Conservation (phyloP, 2,888 invertebrate genomes). For the Cotesia congregata region DNA sequence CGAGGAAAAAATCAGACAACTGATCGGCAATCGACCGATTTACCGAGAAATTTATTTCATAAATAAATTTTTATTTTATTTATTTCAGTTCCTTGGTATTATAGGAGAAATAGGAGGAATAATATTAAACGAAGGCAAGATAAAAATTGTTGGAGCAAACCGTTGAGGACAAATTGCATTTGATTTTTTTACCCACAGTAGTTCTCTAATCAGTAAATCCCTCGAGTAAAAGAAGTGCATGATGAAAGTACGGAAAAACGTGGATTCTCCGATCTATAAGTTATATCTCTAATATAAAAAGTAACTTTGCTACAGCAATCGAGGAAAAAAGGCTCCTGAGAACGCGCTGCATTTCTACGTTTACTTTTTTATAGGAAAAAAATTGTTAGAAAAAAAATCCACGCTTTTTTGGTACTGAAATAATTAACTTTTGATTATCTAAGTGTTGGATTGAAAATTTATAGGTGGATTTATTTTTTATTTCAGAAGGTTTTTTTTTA, state of each 20-base stretch:
- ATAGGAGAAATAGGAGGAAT: not conserved
- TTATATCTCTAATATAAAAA: slow-evolving; percentile 13
- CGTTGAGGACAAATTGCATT: slow-evolving; percentile 44
- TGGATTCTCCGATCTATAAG: not conserved
- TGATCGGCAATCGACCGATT: too few species aligned
- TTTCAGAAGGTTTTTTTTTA: too few species aligned
- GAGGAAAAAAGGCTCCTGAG: not conserved
- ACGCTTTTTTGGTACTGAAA: too few species aligned
- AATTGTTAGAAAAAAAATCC: too few species aligned
- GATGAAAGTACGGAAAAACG: slow-evolving; percentile 14
- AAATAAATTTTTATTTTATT: not conserved
- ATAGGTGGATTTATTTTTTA: too few species aligned
- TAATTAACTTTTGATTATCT: too few species aligned
- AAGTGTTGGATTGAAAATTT: too few species aligned
- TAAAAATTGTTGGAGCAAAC: slow-evolving; percentile 20
- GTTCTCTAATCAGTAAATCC: slow-evolving; percentile 40
- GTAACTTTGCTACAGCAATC: slow-evolving; percentile 18
- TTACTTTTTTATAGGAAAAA: too few species aligned
- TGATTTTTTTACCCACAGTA: slow-evolving; percentile 42
- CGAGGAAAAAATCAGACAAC: too few species aligned
- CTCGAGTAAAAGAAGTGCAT: slow-evolving; percentile 8
- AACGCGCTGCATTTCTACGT: not conserved
- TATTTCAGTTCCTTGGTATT: not conserved
- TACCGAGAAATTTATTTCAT: too few species aligned
- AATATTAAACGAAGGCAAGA: slow-evolving; percentile 10